A percentile compares a stretch with the other conserved stretches of the same genome.
Evolutionary conservation across 2,113 vertebrate species (phyloP).

Genomic region (Stigmatopora nigra): DNA sequence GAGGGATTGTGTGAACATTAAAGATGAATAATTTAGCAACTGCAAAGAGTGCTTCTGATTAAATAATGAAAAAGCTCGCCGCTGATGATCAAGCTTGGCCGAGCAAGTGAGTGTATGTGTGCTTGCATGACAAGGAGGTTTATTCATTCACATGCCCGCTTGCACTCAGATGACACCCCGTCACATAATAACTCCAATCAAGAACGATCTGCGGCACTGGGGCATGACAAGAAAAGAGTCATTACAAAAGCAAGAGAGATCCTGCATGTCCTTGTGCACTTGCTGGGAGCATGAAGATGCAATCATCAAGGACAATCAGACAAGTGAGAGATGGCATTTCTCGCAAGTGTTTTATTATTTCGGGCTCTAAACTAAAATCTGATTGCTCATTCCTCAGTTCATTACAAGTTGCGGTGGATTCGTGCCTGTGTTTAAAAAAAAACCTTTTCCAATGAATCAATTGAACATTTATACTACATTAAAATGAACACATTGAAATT

Average conservation of each 20-base stretch:
- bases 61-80: constrained; percentile 68
- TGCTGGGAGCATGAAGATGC: constrained; percentile 18
- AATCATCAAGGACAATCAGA: constrained; percentile 38
- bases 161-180: constrained; percentile 20
- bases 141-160: constrained; percentile 25
- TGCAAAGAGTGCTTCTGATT: constrained; percentile 67
- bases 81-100: constrained; percentile 51
- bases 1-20: constrained; percentile 68
- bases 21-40: constrained; percentile 66
- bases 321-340: constrained; percentile 15
- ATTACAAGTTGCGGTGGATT: not conserved
- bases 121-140: constrained; percentile 16
- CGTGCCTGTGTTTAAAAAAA: constrained; percentile 1
- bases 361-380: constrained; percentile 22
- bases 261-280: constrained; percentile 10
- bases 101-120: constrained; percentile 12
- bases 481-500: no score
- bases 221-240: constrained; percentile 29
- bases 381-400: constrained; percentile 10
- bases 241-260: constrained; percentile 13
- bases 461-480: not conserved
- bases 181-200: constrained; percentile 33
- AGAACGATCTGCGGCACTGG: constrained; percentile 17
- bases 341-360: constrained; percentile 22
- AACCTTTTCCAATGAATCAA: not conserved